Conservation (phyloP, 2,888 invertebrate genomes). For the Aspidiotus rigidus region DNA sequence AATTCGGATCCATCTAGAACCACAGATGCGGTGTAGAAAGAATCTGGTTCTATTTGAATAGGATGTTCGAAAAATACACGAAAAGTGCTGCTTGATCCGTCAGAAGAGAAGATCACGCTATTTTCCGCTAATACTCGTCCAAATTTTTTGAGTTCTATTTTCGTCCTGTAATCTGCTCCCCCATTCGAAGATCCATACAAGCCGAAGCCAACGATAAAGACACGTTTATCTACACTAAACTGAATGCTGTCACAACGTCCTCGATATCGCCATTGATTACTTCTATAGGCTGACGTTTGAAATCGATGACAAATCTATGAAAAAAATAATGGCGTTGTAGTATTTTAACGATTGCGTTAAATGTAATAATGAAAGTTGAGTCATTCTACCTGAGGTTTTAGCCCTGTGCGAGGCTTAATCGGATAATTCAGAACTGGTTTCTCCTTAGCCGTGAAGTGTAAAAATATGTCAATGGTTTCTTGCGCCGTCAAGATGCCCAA, state of each 20-base stretch:
- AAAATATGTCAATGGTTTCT: slow-evolving; percentile 90
- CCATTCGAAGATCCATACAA: slow-evolving; percentile 93
- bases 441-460: slow-evolving; percentile 82
- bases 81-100: slow-evolving; percentile 92
- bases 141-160: slow-evolving; percentile 82
- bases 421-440: slow-evolving; percentile 78
- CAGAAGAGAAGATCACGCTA: slow-evolving; percentile 88
- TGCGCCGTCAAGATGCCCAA: slow-evolving; percentile 81
- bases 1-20: slow-evolving; percentile 86
- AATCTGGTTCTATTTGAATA: slow-evolving; percentile 82
- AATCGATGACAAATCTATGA: slow-evolving; percentile 85
- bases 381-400: slow-evolving; percentile 54
- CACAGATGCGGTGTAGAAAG: slow-evolving; percentile 91
- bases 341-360: too few relatives aligned
- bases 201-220: slow-evolving; percentile 92
- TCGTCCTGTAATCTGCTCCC: slow-evolving; percentile 87
- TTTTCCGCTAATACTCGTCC: slow-evolving; percentile 83
- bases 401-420: slow-evolving; percentile 70
- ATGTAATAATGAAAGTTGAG: too few relatives aligned
- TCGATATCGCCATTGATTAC: slow-evolving; percentile 94
- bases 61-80: slow-evolving; percentile 73
- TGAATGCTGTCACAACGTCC: slow-evolving; percentile 95
- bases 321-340: too few relatives aligned
- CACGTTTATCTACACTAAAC: slow-evolving; percentile 88
- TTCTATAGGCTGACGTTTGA: slow-evolving; percentile 90